Evolutionary conservation across 2,113 vertebrate genomes (phyloP), one percentile per base, ranked within the genome.

Genomic region (Boulengeromyrus knoepffleri): DNA sequence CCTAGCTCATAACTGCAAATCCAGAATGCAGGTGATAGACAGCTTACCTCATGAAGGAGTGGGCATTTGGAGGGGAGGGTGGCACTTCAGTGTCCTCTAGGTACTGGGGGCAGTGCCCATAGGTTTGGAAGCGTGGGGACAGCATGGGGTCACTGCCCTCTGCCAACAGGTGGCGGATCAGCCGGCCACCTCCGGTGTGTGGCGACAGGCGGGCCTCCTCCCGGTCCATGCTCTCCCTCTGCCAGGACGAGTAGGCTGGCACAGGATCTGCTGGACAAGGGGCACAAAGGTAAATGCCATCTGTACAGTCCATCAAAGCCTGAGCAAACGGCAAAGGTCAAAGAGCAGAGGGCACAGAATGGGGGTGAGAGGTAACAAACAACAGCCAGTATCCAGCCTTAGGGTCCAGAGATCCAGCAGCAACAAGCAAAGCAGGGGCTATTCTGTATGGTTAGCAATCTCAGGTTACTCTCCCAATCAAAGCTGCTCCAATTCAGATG

Each of bases 71-170:
- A n/a, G 99, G 99, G 0, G 99, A 99, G 21, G 99, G 99, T 83
- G 99, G 98, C 92, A 99, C 98, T 94, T 99, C 99, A 0, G 99
- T 97, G 93, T 99, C 99, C 31, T 99, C 97, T 94, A 99, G 96
- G 93, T 98, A 99, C 93, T 99, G 98, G 19, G 98, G 96, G 90
- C 97, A 96, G 70, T 98, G 97, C 77, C 98, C 97, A 0, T 97
- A 99, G 88, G 97, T 96, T 4, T 99, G 98, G 95, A 98, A 99
- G 3, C 99, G 98, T n/a, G 99, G 99, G 0, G 98, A 99, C 88
- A 97, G 94, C 98, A 99, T 97, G 24, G 98, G 98, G 93, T 98
- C 98, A 0, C 97, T 97, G 93, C 97, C 97, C 85, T 97, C 98
- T 85, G 98, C 98, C 92, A 99, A 91, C 8, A 99, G 96, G 91